Percentiles rank a stretch among this genome's conserved stretches.
These are phyloP conservation scores for Thunnus albacares DNA, from an alignment of 2,797 vertebrate species.

Conservation along the genomic window DNA sequence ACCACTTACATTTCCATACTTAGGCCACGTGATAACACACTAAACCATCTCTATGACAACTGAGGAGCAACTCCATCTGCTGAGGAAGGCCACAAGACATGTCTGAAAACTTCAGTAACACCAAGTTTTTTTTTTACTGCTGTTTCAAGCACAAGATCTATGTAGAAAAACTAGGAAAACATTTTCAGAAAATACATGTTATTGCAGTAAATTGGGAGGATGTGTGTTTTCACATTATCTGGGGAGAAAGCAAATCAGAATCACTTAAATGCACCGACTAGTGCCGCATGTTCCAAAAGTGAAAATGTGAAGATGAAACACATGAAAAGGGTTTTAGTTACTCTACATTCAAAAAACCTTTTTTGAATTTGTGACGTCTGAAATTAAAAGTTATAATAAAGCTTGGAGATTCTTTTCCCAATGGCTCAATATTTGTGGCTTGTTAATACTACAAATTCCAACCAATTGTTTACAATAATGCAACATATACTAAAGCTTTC, in stretches of 20 bases:
- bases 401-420: constrained; percentile 19
- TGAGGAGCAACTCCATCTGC: neutral
- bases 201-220: constrained; percentile 21
- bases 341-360: neutral
- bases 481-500: constrained; percentile 47
- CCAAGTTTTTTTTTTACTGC: too few relatives aligned
- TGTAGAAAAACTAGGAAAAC: neutral
- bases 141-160: neutral
- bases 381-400: neutral
- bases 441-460: constrained; percentile 33
- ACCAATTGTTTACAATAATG: constrained; percentile 10
- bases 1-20: neutral
- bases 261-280: neutral
- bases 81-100: neutral
- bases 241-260: constrained; percentile 38
- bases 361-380: neutral
- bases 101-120: neutral
- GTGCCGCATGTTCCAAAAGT: neutral
- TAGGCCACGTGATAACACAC: neutral
- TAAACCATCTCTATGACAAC: constrained; percentile 1
- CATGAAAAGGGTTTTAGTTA: neutral
- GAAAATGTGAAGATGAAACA: constrained; percentile 9
- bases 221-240: constrained; percentile 66
- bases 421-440: constrained; percentile 27
- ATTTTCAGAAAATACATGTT: constrained; percentile 24